Conservation (phyloP, 92 coral and sea anemone species). For the Palythoa caribaeorum region DNA sequence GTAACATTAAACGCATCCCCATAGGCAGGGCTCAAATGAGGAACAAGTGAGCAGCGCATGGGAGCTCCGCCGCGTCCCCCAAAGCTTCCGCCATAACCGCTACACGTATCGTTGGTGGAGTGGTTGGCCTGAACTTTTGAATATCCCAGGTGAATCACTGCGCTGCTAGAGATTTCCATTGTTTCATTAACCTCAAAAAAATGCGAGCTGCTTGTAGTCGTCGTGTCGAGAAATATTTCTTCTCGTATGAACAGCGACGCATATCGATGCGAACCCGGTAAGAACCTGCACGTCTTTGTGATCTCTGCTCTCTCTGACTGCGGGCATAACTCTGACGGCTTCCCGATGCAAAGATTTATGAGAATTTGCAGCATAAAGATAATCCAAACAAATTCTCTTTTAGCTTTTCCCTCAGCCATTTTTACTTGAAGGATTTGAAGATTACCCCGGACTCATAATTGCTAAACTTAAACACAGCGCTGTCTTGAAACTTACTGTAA, state of each 20-base stretch:
- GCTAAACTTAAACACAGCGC: background rate
- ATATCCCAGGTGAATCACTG: constrained; percentile 64
- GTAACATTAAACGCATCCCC: constrained; percentile 72
- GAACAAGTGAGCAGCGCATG: constrained; percentile 49
- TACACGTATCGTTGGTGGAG: background rate
- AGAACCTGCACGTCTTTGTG: constrained; percentile 17
- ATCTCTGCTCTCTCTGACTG: constrained; percentile 8
- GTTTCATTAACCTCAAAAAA: constrained; percentile 72
- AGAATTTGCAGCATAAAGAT: background rate
- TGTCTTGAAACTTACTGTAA: background rate
- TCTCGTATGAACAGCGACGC: constrained; percentile 32
- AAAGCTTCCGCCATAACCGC: constrained; percentile 76
- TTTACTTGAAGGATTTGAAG: background rate
- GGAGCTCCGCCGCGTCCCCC: constrained; percentile 89
- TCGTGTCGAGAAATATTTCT: constrained; percentile 76
- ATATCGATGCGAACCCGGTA: constrained; percentile 7
- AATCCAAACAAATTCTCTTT: background rate
- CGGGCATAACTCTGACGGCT: background rate
- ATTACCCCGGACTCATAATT: background rate
- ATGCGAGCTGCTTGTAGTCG: constrained; percentile 57
- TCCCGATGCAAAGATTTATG: constrained; percentile 16
- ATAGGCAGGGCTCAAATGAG: constrained; percentile 67
- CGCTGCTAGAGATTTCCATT: constrained; percentile 58
- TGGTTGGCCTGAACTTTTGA: background rate
- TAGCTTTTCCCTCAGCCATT: background rate